phyloP scores from a whole-genome alignment of 2,888 invertebrate species.

The Chaitophorus viminalis region DNA sequence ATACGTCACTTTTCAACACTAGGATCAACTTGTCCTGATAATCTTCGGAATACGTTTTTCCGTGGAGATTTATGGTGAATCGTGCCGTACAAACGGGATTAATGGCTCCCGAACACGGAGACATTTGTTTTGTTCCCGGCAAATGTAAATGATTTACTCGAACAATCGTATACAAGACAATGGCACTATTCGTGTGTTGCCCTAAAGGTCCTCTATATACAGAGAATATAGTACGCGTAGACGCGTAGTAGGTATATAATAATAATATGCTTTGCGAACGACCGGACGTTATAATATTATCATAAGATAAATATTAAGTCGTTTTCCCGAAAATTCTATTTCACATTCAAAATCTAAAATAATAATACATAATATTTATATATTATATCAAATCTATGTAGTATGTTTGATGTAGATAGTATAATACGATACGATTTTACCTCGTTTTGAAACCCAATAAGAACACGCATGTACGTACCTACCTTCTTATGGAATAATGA shows the following conservation, averaged over 20 bases:
- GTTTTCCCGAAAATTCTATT: too few relatives aligned
- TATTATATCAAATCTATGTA: too few relatives aligned
- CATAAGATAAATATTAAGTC: too few relatives aligned
- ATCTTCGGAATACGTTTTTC: constrained; percentile 55
- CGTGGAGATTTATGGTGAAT: constrained; percentile 54
- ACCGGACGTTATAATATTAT: background rate
- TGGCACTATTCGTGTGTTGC: background rate
- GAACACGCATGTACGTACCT: too few relatives aligned
- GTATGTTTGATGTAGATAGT: too few relatives aligned
- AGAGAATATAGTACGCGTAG: too few relatives aligned
- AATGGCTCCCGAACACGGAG: constrained; percentile 37
- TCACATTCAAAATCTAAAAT: too few relatives aligned
- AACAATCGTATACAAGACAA: constrained; percentile 24
- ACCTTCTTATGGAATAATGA: too few relatives aligned
- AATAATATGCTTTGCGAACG: background rate
- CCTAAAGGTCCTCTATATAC: background rate
- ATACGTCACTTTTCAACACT: constrained; percentile 61
- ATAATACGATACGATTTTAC: too few relatives aligned
- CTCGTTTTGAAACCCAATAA: too few relatives aligned
- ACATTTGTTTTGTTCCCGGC: constrained; percentile 48
- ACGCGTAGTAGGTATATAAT: background rate
- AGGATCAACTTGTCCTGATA: constrained; percentile 61
- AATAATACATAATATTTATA: too few relatives aligned
- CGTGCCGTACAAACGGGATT: constrained; percentile 40
- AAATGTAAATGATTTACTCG: constrained; percentile 47